Percentiles rank a stretch among this genome's conserved stretches.
phyloP scores from a whole-genome alignment of 2,113 vertebrate species.

The Murina feae region DNA sequence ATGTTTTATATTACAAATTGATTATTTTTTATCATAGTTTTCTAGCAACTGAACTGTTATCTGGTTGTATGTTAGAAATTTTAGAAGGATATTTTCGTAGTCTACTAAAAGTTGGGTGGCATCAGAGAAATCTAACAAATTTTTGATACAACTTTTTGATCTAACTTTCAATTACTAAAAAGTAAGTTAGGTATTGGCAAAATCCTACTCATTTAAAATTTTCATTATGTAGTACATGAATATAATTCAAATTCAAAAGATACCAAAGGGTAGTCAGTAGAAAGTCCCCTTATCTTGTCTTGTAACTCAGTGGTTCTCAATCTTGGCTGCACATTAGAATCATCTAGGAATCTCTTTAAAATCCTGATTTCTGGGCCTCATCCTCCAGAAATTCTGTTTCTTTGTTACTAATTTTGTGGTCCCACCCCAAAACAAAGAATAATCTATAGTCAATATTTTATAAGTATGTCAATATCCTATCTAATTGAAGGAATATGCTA shows the following conservation, averaged over 20 bases:
- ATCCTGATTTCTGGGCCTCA: too few species aligned
- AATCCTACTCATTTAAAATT: not conserved
- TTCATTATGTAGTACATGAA: not conserved
- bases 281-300: not conserved
- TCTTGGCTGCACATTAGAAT: too few species aligned
- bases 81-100: not conserved
- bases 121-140: not conserved
- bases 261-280: not conserved
- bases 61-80: not conserved
- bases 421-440: too few species aligned
- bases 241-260: constrained; percentile 8
- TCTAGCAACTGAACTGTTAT: not conserved
- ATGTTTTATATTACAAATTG: not conserved
- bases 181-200: not conserved
- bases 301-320: too few species aligned
- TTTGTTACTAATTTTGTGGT: too few species aligned
- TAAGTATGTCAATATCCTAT: not conserved
- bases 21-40: not conserved
- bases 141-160: not conserved
- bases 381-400: too few species aligned
- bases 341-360: too few species aligned
- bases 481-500: too few species aligned
- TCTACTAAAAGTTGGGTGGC: not conserved
- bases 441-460: not conserved
- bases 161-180: not conserved